Conservation (phyloP, 2,113 vertebrate genomes). For the Capricornis sumatraensis region DNA sequence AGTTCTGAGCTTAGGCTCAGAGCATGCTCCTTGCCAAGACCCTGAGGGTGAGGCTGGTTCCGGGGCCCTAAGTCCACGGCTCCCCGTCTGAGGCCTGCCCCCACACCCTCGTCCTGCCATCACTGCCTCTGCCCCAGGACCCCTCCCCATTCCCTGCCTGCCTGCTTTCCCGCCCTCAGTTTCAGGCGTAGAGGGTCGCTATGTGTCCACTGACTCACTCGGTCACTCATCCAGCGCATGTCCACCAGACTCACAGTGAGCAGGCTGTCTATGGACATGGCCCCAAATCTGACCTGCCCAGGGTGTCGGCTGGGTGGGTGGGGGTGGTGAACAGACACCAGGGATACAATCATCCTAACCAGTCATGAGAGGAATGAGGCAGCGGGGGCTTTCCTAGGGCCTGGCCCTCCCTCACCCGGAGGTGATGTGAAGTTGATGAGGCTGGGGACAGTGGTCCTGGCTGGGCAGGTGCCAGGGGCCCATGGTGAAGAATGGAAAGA, state of each 20-base stretch:
- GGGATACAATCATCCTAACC: background rate
- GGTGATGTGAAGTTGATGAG: background rate
- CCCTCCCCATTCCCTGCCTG: background rate
- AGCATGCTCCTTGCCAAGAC: background rate
- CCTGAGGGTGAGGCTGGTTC: background rate
- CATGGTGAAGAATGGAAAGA: background rate
- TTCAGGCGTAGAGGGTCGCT: background rate
- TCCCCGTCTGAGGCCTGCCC: background rate
- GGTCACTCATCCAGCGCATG: rapidly evolving
- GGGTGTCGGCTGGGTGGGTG: no score
- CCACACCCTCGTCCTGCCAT: rapidly evolving
- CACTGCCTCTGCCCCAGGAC: background rate
- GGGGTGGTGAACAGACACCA: no score
- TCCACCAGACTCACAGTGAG: rapidly evolving
- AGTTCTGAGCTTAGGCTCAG: background rate
- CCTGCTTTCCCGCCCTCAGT: background rate
- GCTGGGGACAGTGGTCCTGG: background rate
- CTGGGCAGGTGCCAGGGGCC: background rate
- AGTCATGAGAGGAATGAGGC: background rate
- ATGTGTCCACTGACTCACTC: background rate
- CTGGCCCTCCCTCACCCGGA: background rate
- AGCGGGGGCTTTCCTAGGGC: background rate
- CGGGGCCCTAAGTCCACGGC: rapidly evolving
- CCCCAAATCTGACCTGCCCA: background rate
- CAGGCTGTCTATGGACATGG: background rate